phyloP scores from a whole-genome alignment of 2,113 vertebrate species.

The Corvus moneduloides region DNA sequence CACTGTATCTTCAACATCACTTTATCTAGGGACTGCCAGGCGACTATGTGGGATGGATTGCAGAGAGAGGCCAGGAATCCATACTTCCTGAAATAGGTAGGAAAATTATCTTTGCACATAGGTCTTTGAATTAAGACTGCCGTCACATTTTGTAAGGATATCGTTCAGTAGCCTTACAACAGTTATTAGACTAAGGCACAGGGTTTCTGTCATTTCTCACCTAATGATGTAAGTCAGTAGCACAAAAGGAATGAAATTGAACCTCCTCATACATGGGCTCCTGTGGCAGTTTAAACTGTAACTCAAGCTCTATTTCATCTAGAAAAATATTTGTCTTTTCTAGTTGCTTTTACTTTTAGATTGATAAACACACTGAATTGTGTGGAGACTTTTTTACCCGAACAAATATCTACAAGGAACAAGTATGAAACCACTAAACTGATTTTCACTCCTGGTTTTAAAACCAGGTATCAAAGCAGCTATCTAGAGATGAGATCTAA shows the following conservation, averaged over 20 bases:
- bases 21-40: background rate
- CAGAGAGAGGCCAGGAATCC: background rate
- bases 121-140: background rate
- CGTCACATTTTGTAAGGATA: background rate
- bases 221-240: background rate
- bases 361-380: background rate
- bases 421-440: background rate
- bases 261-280: background rate
- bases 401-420: background rate
- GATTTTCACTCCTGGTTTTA: conserved; percentile 4
- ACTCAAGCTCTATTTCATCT: background rate
- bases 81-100: background rate
- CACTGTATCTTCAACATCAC: background rate
- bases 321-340: background rate
- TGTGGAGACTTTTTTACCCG: background rate
- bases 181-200: background rate
- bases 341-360: conserved; percentile 17
- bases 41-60: background rate
- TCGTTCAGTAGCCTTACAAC: background rate
- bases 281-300: background rate
- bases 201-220: background rate
- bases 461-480: background rate
- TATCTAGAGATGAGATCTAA: background rate
- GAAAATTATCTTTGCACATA: background rate
- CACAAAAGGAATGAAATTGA: background rate